Percentiles rank a stretch among this genome's conserved stretches.
Evolutionary conservation across 1,140 invertebrate species (phyloP).

Genomic region (Hypothenemus hampei): DNA sequence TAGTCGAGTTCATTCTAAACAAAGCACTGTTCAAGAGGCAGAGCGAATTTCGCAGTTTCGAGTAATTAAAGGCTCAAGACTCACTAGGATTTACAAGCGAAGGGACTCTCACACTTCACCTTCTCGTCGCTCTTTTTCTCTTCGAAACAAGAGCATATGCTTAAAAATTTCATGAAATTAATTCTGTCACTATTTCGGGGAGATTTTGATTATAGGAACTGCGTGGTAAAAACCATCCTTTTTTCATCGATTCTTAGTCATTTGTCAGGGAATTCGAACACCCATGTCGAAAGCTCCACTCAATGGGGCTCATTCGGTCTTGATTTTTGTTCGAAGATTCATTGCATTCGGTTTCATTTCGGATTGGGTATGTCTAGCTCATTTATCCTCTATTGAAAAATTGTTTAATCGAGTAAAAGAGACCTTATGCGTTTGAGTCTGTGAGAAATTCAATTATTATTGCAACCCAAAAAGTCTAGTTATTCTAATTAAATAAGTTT

Average conservation of each 20-base stretch:
- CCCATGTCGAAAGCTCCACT: constrained; percentile 19
- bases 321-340: constrained; percentile 19
- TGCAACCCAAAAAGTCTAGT: not conserved
- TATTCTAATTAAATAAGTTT: not conserved
- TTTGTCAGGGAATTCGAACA: constrained; percentile 16
- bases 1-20: constrained; percentile 12
- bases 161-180: not conserved
- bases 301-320: constrained; percentile 12
- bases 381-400: no score
- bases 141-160: not conserved
- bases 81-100: not conserved
- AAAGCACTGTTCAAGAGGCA: constrained; percentile 8
- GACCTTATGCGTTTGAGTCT: no score
- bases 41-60: constrained; percentile 4
- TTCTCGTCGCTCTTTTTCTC: no score
- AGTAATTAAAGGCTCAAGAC: constrained; percentile 9
- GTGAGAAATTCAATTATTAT: no score
- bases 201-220: not conserved
- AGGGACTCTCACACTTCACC: not conserved
- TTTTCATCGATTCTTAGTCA: constrained; percentile 10
- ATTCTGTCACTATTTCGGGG: not conserved
- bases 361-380: constrained; percentile 10
- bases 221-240: constrained; percentile 6
- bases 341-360: constrained; percentile 14
- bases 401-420: no score